phyloP scores from a whole-genome alignment of 2,113 vertebrate species.

The Nansenia antarctica region DNA sequence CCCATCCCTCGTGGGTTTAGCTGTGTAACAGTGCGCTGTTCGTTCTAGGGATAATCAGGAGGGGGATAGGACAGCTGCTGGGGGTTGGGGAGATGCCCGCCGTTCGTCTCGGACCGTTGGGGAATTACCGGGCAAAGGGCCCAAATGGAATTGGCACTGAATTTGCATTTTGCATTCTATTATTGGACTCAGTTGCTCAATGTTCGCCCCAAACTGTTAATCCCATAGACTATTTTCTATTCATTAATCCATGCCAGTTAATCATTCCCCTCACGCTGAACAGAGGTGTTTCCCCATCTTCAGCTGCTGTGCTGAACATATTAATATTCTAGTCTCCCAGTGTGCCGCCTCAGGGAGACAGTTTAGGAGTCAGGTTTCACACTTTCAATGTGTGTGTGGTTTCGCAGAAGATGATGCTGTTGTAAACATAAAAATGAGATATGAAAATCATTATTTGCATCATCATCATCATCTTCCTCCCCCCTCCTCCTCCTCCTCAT shows the following conservation, averaged over 20 bases:
- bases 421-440: not conserved
- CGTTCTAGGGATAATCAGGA: not conserved
- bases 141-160: slow-evolving; percentile 2
- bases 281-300: not conserved
- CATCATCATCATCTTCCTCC: not conserved
- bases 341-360: not conserved
- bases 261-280: too few relatives aligned
- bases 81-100: slow-evolving; percentile 38
- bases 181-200: not conserved
- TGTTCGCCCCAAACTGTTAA: not conserved
- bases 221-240: not conserved
- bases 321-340: not conserved
- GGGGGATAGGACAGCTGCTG: slow-evolving; percentile 36
- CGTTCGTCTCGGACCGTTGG: slow-evolving; percentile 18
- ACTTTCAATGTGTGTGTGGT: not conserved
- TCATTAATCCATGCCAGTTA: too few relatives aligned
- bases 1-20: slow-evolving; percentile 35
- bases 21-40: slow-evolving; percentile 19
- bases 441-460: not conserved
- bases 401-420: not conserved
- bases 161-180: slow-evolving; percentile 5
- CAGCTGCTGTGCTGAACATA: not conserved
- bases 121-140: slow-evolving; percentile 24
- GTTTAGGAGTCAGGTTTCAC: not conserved
- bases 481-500: too few relatives aligned